These are phyloP conservation scores for Aleiodes testaceus DNA, from an alignment of 2,888 invertebrate genomes.

Conservation along the genomic window DNA sequence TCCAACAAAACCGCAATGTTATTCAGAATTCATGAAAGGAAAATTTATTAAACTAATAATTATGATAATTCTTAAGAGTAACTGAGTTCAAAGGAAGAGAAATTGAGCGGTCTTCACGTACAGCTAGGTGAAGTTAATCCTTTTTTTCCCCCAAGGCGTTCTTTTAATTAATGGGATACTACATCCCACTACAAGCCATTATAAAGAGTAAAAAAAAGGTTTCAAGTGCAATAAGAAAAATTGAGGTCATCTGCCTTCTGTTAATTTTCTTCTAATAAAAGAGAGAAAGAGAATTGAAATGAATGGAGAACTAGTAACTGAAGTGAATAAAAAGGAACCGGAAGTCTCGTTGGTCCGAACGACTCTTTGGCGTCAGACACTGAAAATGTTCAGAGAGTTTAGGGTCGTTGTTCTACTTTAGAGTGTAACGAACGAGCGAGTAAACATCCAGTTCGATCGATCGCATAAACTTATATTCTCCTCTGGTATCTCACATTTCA, in stretches of 20 bases:
- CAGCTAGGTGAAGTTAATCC: not conserved
- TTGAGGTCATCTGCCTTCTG: not conserved
- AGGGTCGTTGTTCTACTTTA: conserved; percentile 68
- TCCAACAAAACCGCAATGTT: not conserved
- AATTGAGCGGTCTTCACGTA: conserved; percentile 4
- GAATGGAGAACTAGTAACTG: not conserved
- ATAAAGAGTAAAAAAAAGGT: not conserved
- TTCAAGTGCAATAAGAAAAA: conserved; percentile 4
- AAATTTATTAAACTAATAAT: conserved; percentile 3
- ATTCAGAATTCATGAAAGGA: not conserved
- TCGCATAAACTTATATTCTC: conserved; percentile 27
- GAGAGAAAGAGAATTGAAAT: conserved; percentile 7
- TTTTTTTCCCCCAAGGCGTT: conserved; percentile 20
- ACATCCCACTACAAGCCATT: not conserved
- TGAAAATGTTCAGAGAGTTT: conserved; percentile 18
- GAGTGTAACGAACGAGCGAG: conserved; percentile 39
- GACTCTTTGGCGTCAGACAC: conserved; percentile 14
- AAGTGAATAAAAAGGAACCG: conserved; percentile 13
- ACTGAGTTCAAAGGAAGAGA: conserved; percentile 9
- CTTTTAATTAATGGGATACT: conserved; percentile 35
- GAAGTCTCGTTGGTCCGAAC: conserved; percentile 3
- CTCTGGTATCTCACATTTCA: not conserved
- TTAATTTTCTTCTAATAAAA: not conserved
- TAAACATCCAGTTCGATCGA: conserved; percentile 39
- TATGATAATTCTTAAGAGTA: not conserved